A percentile compares a stretch with the other conserved stretches of the same genome.
These are phyloP conservation scores for Conopomorpha cramerella DNA, from an alignment of 1,140 invertebrate species.

Conservation along the genomic window DNA sequence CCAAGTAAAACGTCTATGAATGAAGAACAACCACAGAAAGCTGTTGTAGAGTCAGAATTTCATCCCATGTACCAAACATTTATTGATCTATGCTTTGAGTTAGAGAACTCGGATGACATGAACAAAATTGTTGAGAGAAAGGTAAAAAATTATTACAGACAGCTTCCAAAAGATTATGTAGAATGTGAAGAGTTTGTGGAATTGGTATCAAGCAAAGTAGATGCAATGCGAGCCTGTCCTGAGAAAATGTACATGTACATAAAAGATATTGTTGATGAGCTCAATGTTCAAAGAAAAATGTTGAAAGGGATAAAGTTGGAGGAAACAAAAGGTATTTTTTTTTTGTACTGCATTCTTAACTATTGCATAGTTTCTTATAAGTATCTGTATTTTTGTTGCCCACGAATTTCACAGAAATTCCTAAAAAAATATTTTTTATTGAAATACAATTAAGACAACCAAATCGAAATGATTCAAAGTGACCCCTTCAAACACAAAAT, in stretches of 20 bases:
- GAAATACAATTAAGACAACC: too few relatives aligned
- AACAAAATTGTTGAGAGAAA: constrained; percentile 49
- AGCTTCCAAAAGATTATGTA: constrained; percentile 40
- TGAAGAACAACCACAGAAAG: too few relatives aligned
- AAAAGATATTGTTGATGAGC: constrained; percentile 50
- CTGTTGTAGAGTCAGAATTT: constrained; percentile 16
- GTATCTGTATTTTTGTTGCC: too few relatives aligned
- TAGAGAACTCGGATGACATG: constrained; percentile 52
- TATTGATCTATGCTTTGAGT: constrained; percentile 36
- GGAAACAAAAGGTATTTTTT: too few relatives aligned
- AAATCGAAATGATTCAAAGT: too few relatives aligned
- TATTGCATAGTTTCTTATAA: too few relatives aligned
- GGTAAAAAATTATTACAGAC: constrained; percentile 46
- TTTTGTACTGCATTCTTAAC: too few relatives aligned
- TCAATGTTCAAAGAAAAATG: constrained; percentile 44
- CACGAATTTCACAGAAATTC: too few relatives aligned
- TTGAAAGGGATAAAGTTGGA: too few relatives aligned
- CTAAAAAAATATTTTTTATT: too few relatives aligned
- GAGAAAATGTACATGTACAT: constrained; percentile 49
- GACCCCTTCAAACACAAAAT: too few relatives aligned
- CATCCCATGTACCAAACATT: constrained; percentile 35
- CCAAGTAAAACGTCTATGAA: too few relatives aligned
- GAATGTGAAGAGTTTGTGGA: constrained; percentile 46
- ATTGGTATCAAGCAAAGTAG: constrained; percentile 38
- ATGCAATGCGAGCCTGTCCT: constrained; percentile 31